These are phyloP conservation scores for Planococcus citri DNA, from an alignment of 1,140 invertebrate genomes.

Conservation along the genomic window DNA sequence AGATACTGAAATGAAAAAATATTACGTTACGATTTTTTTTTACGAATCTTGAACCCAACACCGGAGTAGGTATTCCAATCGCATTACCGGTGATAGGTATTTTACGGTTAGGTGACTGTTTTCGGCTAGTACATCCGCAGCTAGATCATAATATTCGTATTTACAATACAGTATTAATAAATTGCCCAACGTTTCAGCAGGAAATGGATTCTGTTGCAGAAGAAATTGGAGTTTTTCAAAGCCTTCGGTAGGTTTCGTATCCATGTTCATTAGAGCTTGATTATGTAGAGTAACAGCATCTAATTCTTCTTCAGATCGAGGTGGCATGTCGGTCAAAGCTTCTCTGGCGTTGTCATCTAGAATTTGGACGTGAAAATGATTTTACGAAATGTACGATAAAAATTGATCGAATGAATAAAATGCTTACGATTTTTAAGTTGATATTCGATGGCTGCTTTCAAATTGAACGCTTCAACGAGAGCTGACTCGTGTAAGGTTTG, in stretches of 20 bases:
- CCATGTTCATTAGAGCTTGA: conserved; percentile 91
- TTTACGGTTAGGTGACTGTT: conserved; percentile 95
- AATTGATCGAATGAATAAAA: not conserved
- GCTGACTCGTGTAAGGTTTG: conserved; percentile 91
- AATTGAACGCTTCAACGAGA: conserved; percentile 94
- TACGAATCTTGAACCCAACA: no score
- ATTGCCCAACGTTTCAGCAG: conserved; percentile 95
- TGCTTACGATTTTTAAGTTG: conserved; percentile 84
- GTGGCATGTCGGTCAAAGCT: conserved; percentile 95
- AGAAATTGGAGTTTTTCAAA: conserved; percentile 97
- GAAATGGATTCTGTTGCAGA: conserved; percentile 89
- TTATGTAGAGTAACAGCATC: conserved; percentile 98
- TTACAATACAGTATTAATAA: conserved; percentile 89
- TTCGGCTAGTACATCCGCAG: conserved; percentile 95
- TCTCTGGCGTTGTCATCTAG: conserved; percentile 78
- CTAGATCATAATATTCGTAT: conserved; percentile 94
- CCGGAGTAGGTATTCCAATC: no score
- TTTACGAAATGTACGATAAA: not conserved
- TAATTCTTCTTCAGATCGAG: conserved; percentile 87
- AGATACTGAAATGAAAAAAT: conserved; percentile 53
- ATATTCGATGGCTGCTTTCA: conserved; percentile 97
- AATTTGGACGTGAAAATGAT: no score
- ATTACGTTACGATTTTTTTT: no score
- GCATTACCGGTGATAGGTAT: conserved; percentile 75
- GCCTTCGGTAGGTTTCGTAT: conserved; percentile 75